A percentile compares a stretch with the other conserved stretches of the same genome.
Conservation (phyloP, 2,113 vertebrate genomes). For the Alaudala cheleensis region DNA sequence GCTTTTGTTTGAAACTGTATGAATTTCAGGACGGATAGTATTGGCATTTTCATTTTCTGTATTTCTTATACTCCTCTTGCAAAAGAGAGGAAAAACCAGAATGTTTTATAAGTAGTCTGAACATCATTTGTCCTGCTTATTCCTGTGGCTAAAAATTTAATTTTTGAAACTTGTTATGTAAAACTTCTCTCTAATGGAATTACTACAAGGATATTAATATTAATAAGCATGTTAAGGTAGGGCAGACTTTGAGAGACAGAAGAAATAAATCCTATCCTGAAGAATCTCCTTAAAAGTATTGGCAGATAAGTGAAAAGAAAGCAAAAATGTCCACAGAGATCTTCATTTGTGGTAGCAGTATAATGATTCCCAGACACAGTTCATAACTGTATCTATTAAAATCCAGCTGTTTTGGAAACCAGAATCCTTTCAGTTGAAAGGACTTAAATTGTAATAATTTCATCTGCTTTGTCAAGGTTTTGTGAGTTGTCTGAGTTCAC, state of each 20-base stretch:
- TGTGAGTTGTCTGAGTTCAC: neutral
- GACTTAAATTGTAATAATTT: neutral
- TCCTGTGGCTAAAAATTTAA: neutral
- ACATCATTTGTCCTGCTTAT: neutral
- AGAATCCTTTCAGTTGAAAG: neutral
- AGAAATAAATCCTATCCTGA: neutral
- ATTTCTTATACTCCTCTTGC: neutral
- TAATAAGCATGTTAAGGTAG: neutral
- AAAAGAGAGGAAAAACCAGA: neutral
- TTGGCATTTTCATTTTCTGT: neutral
- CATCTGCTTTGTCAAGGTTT: neutral
- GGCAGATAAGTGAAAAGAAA: neutral
- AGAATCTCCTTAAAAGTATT: neutral
- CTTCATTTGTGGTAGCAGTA: neutral
- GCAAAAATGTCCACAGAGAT: neutral
- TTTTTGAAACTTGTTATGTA: neutral
- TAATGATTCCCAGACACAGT: neutral
- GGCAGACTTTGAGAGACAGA: neutral
- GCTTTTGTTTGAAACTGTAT: slow-evolving; percentile 17
- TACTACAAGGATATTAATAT: neutral
- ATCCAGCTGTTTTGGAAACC: neutral
- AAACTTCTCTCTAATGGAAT: neutral
- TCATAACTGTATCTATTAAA: neutral
- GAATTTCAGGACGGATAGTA: neutral
- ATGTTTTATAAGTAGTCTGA: neutral